Evolutionary conservation across 2,888 invertebrate species (phyloP).

Genomic region (Lasioglossum vierecki): DNA sequence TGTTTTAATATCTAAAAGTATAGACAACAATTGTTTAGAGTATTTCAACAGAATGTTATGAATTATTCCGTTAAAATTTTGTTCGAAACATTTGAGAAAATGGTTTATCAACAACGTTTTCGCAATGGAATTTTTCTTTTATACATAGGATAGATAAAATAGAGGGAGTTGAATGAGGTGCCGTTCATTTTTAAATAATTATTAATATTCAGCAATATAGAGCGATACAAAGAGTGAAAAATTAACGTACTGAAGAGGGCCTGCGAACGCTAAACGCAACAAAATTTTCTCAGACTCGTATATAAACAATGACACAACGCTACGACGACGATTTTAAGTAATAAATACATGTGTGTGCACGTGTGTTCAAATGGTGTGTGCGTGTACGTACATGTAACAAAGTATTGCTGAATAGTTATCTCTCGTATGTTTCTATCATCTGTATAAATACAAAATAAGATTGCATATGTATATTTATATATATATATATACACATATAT

Average conservation of each 20-base stretch:
- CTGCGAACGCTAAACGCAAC: conserved; percentile 55
- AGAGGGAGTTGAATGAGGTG: background rate
- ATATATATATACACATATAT: background rate
- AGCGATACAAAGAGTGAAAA: conserved; percentile 66
- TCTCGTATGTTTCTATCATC: conserved; percentile 45
- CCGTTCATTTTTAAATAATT: conserved; percentile 60
- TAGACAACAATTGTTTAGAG: background rate
- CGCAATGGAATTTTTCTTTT: background rate
- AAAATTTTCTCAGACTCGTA: conserved; percentile 54
- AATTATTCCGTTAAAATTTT: background rate
- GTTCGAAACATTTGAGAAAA: background rate
- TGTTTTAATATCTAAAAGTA: background rate
- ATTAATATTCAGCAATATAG: conserved; percentile 67
- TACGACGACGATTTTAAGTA: conserved; percentile 61
- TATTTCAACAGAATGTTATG: background rate
- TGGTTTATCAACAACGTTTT: background rate
- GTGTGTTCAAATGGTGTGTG: conserved; percentile 32
- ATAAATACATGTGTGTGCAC: conserved; percentile 66
- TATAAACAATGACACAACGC: conserved; percentile 60
- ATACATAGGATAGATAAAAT: background rate
- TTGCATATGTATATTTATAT: conserved; percentile 42
- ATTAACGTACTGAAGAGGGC: conserved; percentile 48
- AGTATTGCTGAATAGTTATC: conserved; percentile 54
- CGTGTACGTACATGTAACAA: conserved; percentile 41
- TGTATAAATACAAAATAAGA: conserved; percentile 72